These are phyloP conservation scores for Conus betulinus DNA, from an alignment of 1,140 invertebrate species.

Conservation along the genomic window DNA sequence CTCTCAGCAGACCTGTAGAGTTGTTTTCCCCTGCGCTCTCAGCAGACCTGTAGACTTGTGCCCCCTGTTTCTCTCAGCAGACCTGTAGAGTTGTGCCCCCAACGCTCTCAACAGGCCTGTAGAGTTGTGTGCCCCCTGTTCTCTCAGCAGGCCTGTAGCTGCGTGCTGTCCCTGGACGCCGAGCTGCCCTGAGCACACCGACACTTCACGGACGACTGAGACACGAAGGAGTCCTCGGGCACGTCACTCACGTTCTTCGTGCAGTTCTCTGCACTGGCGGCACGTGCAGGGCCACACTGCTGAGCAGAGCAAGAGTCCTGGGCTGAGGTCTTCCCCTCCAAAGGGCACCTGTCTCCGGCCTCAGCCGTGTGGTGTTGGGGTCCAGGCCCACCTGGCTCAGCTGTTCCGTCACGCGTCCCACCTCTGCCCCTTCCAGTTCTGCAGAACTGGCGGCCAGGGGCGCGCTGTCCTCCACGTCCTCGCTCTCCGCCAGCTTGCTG, in stretches of 20 bases:
- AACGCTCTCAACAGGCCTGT: no score
- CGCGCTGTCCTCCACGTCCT: neutral
- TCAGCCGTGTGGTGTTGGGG: neutral
- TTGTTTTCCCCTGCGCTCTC: no score
- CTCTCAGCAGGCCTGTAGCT: slow-evolving; percentile 25
- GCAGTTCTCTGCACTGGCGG: no score
- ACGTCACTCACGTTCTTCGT: neutral
- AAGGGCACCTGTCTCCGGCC: neutral
- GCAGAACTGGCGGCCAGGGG: neutral
- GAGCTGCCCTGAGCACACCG: slow-evolving; percentile 10
- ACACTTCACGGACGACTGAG: neutral
- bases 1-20: no score
- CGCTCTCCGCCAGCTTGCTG: slow-evolving; percentile 26
- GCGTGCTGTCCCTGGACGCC: neutral
- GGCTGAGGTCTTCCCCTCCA: neutral
- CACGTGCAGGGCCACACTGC: neutral
- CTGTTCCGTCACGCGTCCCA: neutral
- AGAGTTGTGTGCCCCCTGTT: neutral
- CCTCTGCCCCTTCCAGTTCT: neutral
- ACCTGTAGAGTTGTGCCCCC: no score
- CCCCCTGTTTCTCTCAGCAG: no score
- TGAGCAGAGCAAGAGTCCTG: neutral
- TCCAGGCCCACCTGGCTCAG: neutral
- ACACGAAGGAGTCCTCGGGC: neutral
- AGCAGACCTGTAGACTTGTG: no score